Conservation (phyloP, 2,888 invertebrate genomes). For the Phoenoteleia sp. region DNA sequence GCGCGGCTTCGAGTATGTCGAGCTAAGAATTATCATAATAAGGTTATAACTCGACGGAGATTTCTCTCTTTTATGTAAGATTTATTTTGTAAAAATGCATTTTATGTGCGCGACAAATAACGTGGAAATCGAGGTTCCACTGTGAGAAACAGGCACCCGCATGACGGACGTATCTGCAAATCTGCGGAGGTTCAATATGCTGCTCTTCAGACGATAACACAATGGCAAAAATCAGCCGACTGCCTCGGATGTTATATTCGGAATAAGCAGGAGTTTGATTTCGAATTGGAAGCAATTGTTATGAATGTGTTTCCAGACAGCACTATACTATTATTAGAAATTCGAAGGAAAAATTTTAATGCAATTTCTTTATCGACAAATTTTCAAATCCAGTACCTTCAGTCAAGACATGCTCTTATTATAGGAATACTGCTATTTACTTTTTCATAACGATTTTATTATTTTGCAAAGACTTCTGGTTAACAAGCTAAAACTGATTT, state of each 20-base stretch:
- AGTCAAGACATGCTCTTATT: too few species aligned
- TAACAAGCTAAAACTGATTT: too few species aligned
- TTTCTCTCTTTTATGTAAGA: constrained; percentile 2
- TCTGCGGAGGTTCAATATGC: background rate
- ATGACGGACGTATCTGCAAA: background rate
- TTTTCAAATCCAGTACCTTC: too few species aligned
- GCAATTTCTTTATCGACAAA: too few species aligned
- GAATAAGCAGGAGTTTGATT: background rate
- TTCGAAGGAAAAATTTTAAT: too few species aligned
- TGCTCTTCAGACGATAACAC: constrained; percentile 25
- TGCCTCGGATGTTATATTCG: background rate
- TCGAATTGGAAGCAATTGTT: background rate
- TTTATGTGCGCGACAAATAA: constrained; percentile 15
- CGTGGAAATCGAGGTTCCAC: background rate
- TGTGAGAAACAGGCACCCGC: background rate
- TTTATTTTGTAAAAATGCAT: background rate
- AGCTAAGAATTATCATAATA: constrained; percentile 33
- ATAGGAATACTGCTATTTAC: too few species aligned
- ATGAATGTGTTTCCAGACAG: too few species aligned
- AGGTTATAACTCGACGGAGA: background rate
- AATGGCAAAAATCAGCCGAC: constrained; percentile 42
- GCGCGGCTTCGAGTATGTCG: background rate
- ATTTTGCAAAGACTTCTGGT: too few species aligned
- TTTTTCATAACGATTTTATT: too few species aligned
- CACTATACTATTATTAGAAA: too few species aligned